Percentiles rank a stretch among this genome's conserved stretches.
These are phyloP conservation scores for Thryonomys swinderianus DNA, from an alignment of 2,113 vertebrate genomes.

Conservation along the genomic window DNA sequence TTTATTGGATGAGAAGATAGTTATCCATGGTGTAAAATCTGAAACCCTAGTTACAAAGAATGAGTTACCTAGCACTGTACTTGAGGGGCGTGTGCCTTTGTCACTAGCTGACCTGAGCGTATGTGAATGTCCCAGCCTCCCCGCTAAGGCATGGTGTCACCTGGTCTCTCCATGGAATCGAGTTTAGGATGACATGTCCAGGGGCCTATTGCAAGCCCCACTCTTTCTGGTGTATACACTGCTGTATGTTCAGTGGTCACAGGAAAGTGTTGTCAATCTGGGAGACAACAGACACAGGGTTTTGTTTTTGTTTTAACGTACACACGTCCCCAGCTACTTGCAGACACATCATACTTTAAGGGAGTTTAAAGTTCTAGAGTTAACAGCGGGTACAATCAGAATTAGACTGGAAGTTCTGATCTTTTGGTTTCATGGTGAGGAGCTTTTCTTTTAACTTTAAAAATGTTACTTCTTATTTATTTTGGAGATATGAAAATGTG, in stretches of 20 bases:
- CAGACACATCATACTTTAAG: background rate
- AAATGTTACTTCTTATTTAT: background rate
- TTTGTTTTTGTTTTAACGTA: background rate
- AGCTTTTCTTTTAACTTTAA: constrained; percentile 1
- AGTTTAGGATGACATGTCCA: background rate
- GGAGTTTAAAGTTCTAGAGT: background rate
- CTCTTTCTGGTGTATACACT: background rate
- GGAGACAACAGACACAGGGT: background rate
- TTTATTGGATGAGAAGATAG: background rate
- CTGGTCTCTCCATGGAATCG: background rate
- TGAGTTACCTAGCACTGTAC: too few species aligned
- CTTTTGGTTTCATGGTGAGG: background rate
- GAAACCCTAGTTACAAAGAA: background rate
- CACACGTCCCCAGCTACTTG: background rate
- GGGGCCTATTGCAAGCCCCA: background rate
- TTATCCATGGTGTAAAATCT: background rate
- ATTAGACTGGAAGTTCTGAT: background rate
- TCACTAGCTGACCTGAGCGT: background rate
- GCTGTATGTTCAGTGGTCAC: background rate
- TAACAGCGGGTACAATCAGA: background rate
- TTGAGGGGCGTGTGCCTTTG: background rate
- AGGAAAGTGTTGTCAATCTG: background rate
- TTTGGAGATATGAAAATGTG: constrained; percentile 19
- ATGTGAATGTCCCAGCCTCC: background rate
- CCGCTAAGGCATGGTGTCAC: background rate